Evolutionary conservation across 2,888 invertebrate species (phyloP), one percentile per base, ranked within the genome.

Genomic region (Phalera bucephala): DNA sequence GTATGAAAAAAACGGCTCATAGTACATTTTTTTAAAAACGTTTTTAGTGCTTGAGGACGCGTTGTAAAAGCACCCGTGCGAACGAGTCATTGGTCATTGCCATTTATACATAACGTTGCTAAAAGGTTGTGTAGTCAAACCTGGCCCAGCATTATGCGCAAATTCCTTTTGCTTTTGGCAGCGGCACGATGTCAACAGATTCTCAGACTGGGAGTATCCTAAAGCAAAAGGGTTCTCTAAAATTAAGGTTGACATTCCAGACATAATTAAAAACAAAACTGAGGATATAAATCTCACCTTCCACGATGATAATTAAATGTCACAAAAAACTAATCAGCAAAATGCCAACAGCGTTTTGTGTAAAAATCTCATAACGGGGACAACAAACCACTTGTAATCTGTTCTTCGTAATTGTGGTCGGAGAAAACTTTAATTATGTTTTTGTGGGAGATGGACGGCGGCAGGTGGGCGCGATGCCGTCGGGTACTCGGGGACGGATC

Each of bases 381-480:
- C 17, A 31, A 26, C 27, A 34, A 27, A 33, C 39, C 36, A 33
- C 31, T 26, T 37, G 57, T 64, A 67, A 66, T 70, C 64, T 55
- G 64, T 60, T 70, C 58, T 63, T 64, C 61, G 65, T 70, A 65
- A 72, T 71, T 67, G 64, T 62, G 48, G 42, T 34, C 33, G 59
- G 60, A 57, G 56, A 52, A 52, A 73, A 71, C 67, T 76, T 79
- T 80, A 78, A 81, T 83, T 79, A 76, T 69, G 65, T 72, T 75
- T 68, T 27, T 72, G 70, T 65, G 66, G 59, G 54, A 56, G 62
- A 55, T 40, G 33, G 33, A 31, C 51, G 45, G 40, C 62, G 49
- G 43, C 55, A 64, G 59, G 51, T 64, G 54, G 45, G 36, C 21
- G 1, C 6, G 5, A 12, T 14, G 30, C 30, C 26, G 25, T 19